Conservation (phyloP, 2,888 invertebrate species). For the Leucoma salicis region DNA sequence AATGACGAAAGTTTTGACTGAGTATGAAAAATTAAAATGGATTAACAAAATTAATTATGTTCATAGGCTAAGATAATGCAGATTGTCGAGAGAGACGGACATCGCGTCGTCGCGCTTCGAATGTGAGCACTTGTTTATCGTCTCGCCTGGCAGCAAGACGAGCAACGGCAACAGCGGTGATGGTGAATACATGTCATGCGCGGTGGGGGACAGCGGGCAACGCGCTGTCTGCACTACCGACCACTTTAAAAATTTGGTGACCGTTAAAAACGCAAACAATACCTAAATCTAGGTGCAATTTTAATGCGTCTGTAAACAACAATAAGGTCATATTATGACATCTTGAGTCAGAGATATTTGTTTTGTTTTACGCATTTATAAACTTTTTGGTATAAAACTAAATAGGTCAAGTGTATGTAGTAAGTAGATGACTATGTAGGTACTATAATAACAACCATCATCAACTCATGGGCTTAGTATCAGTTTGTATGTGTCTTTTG, state of each 20-base stretch:
- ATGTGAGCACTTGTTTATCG: conserved; percentile 63
- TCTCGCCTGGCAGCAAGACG: conserved; percentile 33
- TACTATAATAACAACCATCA: no score
- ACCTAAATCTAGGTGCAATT: conserved; percentile 17
- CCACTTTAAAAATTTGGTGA: conserved; percentile 48
- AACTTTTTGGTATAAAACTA: not conserved
- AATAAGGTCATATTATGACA: conserved; percentile 4
- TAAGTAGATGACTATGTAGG: no score
- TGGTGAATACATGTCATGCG: conserved; percentile 44
- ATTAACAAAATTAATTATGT: conserved; percentile 33
- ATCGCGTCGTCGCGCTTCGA: conserved; percentile 54
- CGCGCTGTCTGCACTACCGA: conserved; percentile 55
- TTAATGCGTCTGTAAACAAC: not conserved
- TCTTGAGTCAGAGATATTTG: conserved; percentile 21
- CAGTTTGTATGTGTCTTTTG: no score
- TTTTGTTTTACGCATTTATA: not conserved
- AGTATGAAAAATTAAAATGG: conserved; percentile 20
- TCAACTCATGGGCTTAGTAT: no score
- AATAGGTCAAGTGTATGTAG: not conserved
- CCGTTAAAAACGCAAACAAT: conserved; percentile 36
- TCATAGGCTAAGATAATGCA: conserved; percentile 35
- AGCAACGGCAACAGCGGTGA: conserved; percentile 36
- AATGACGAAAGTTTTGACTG: conserved; percentile 45
- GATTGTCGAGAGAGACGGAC: conserved; percentile 38
- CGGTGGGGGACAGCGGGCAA: conserved; percentile 61